Conservation (phyloP, 2,113 vertebrate species). For the Corvus moneduloides region DNA sequence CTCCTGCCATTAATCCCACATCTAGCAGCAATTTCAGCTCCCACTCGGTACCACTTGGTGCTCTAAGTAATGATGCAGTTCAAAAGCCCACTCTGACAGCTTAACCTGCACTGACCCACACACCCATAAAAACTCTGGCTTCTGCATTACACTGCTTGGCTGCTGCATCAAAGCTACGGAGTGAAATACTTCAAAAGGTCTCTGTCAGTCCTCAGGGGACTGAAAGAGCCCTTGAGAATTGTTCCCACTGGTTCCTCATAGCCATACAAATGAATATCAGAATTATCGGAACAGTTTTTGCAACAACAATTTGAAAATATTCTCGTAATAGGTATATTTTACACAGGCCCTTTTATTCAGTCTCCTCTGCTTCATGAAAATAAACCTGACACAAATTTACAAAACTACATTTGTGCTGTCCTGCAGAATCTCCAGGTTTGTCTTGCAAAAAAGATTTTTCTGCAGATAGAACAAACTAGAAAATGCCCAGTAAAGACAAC, state of each 20-base stretch:
- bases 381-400: not conserved
- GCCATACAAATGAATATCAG: accelerated
- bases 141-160: not conserved
- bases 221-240: not conserved
- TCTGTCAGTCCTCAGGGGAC: not conserved
- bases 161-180: not conserved
- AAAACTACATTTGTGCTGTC: not conserved
- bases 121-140: not conserved
- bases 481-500: not conserved
- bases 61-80: slow-evolving; percentile 5
- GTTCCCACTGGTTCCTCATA: not conserved
- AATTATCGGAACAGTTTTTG: not conserved
- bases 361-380: not conserved
- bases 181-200: not conserved
- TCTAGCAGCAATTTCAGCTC: slow-evolving; percentile 7
- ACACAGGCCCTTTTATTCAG: not conserved
- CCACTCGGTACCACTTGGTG: not conserved
- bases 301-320: not conserved
- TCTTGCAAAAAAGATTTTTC: not conserved
- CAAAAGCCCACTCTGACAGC: not conserved
- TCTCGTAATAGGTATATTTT: not conserved
- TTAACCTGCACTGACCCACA: slow-evolving; percentile 41
- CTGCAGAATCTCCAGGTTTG: not conserved
- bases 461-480: not conserved
- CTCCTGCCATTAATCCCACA: slow-evolving; percentile 30